Evolutionary conservation across 2,888 invertebrate species (phyloP).

Genomic region (Agrotis puta): DNA sequence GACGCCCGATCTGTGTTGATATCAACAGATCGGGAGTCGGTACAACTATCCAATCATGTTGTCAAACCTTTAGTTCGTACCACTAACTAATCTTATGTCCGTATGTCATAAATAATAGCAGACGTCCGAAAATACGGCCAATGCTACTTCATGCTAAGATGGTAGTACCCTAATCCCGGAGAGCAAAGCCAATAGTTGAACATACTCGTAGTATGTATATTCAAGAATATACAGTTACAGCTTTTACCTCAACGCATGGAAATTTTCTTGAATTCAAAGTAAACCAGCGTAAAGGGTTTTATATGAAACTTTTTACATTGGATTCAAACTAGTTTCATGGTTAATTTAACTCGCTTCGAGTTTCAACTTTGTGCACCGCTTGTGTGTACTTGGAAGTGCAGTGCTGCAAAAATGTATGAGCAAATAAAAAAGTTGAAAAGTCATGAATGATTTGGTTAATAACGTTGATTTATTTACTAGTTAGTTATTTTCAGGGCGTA

Average conservation of each 20-base stretch:
- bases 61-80: no score
- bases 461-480: neutral
- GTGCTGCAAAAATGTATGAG: neutral
- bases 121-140: no score
- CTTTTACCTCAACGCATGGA: neutral
- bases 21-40: no score
- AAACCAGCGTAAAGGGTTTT: neutral
- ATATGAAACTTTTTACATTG: slow-evolving; percentile 21
- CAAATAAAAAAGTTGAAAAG: slow-evolving; percentile 14
- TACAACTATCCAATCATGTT: no score
- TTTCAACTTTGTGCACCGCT: slow-evolving; percentile 12
- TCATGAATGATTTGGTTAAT: slow-evolving; percentile 5
- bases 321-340: slow-evolving; percentile 34
- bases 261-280: neutral
- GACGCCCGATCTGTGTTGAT: no score
- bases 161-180: no score
- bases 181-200: no score
- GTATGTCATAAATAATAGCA: no score
- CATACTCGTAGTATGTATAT: no score
- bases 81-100: no score
- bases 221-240: no score
- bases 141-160: no score
- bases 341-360: slow-evolving; percentile 40
- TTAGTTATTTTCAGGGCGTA: neutral
- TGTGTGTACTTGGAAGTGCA: slow-evolving; percentile 8